These are phyloP conservation scores for Drosophila arizonae DNA, from an alignment of 1,140 invertebrate genomes.

Conservation along the genomic window DNA sequence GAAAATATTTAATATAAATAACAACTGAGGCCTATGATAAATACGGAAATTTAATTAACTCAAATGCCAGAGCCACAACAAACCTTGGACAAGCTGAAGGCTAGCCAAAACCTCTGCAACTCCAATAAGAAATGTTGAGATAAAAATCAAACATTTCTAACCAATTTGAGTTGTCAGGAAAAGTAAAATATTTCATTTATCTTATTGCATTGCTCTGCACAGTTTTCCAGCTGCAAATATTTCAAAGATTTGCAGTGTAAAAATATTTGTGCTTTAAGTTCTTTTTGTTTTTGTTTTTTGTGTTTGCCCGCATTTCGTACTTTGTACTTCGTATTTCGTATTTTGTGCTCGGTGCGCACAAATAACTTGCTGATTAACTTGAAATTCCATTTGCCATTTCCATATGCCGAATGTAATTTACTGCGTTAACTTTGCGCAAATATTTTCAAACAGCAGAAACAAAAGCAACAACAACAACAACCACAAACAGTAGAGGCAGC, in stretches of 20 bases:
- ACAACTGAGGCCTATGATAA: no score
- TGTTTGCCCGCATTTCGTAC: constrained; percentile 12
- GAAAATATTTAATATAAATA: no score
- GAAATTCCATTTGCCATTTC: constrained; percentile 47
- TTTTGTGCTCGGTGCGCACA: constrained; percentile 2
- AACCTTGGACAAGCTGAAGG: no score
- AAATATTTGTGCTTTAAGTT: constrained; percentile 24
- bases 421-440: constrained; percentile 47
- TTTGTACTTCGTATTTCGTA: no score
- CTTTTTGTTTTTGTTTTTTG: background rate
- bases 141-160: no score
- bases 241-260: constrained; percentile 11
- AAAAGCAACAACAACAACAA: constrained; percentile 15
- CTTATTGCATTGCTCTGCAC: background rate
- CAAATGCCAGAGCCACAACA: no score
- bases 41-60: no score
- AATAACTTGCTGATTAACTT: constrained; percentile 52
- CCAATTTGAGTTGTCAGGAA: no score
- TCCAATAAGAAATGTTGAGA: no score
- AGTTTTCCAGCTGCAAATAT: constrained; percentile 3
- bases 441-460: constrained; percentile 24
- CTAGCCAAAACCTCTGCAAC: no score
- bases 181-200: background rate
- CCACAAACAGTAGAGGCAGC: background rate
- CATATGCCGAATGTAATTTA: constrained; percentile 48